phyloP scores from a whole-genome alignment of 2,888 invertebrate species.

The Lagria hirta region DNA sequence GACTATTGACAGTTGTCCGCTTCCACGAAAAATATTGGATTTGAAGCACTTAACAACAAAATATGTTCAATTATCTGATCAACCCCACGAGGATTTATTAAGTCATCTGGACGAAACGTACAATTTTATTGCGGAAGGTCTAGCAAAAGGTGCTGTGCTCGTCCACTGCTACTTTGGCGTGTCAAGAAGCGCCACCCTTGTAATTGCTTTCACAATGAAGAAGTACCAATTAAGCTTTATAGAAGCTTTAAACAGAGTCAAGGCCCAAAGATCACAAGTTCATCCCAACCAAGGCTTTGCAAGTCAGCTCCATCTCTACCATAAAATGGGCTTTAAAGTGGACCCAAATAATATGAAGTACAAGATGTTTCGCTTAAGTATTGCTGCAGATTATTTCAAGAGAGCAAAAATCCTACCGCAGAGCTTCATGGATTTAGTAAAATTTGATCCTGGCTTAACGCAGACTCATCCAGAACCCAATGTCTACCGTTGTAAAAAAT shows the following conservation, averaged over 20 bases:
- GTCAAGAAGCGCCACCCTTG: conserved; percentile 84
- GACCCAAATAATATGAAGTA: conserved; percentile 70
- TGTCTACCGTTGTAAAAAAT: conserved; percentile 81
- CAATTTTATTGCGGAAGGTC: conserved; percentile 72
- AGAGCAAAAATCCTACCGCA: conserved; percentile 84
- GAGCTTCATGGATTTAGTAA: conserved; percentile 73
- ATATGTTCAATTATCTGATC: conserved; percentile 80
- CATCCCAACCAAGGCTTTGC: conserved; percentile 81
- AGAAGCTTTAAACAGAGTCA: conserved; percentile 70
- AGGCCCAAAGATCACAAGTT: conserved; percentile 69
- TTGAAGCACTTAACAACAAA: conserved; percentile 68
- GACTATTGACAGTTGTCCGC: conserved; percentile 81
- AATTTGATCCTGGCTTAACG: conserved; percentile 75
- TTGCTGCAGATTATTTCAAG: conserved; percentile 79
- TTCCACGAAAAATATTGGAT: conserved; percentile 73
- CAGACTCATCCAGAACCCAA: conserved; percentile 75
- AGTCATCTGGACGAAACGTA: conserved; percentile 76
- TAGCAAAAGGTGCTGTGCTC: conserved; percentile 67
- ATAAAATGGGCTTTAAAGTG: conserved; percentile 73
- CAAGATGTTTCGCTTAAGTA: conserved; percentile 72
- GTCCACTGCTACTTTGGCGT: conserved; percentile 93
- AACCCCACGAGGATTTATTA: conserved; percentile 82
- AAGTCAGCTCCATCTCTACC: conserved; percentile 75
- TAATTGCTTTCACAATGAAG: conserved; percentile 87
- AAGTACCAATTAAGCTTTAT: conserved; percentile 72